Evolutionary conservation across 2,888 invertebrate genomes (phyloP).

Genomic region (Yponomeuta cagnagella): DNA sequence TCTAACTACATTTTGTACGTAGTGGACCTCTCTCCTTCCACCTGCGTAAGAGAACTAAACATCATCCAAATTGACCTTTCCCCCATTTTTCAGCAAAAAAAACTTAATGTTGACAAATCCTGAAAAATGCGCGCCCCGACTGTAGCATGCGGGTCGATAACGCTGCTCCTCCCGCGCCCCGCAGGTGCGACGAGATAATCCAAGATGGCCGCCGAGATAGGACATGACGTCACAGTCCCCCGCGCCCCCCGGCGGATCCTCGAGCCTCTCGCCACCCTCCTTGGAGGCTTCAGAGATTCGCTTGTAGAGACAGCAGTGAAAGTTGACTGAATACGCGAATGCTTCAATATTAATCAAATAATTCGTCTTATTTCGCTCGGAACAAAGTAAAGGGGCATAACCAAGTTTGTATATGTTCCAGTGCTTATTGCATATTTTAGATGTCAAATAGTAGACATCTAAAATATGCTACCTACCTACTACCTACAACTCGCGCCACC

Average conservation of each 20-base stretch:
- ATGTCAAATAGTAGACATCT: no score
- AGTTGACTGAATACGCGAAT: constrained; percentile 16
- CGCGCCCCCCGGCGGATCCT: constrained; percentile 55
- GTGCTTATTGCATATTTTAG: no score
- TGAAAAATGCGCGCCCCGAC: constrained; percentile 30
- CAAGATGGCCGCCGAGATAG: constrained; percentile 77
- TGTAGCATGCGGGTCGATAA: constrained; percentile 64
- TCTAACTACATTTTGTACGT: no score
- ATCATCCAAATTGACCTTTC: not conserved
- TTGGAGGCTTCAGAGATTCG: constrained; percentile 72
- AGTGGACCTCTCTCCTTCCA: no score
- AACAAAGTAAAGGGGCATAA: no score
- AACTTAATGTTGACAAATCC: constrained; percentile 7
- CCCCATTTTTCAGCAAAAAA: not conserved
- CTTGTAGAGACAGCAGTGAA: constrained; percentile 43
- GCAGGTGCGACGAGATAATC: constrained; percentile 76
- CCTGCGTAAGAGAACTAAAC: not conserved
- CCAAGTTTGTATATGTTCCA: no score
- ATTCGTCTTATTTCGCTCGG: no score
- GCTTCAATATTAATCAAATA: no score
- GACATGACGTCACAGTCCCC: constrained; percentile 71
- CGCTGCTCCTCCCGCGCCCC: constrained; percentile 36
- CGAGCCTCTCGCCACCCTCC: constrained; percentile 73
- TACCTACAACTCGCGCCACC: no score
- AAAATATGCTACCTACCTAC: no score